Evolutionary conservation across 2,113 vertebrate species (phyloP).

Genomic region (Paracanthobrama guichenoti): DNA sequence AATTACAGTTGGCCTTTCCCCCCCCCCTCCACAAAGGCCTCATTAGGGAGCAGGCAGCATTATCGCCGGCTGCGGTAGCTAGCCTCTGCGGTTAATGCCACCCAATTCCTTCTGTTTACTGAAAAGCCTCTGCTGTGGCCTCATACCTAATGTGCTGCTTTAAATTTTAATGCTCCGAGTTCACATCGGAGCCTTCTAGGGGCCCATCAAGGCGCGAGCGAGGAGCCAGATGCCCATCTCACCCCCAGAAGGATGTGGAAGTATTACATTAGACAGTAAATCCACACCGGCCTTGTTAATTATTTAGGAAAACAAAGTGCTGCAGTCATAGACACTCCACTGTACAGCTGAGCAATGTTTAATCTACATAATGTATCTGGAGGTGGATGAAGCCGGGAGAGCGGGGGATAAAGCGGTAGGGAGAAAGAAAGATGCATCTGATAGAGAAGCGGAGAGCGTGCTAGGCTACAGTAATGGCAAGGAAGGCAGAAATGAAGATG

Average conservation of each 20-base stretch:
- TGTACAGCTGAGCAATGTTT: constrained; percentile 64
- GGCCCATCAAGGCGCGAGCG: constrained; percentile 52
- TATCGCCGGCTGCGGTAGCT: constrained; percentile 49
- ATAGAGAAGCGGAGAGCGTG: constrained; percentile 44
- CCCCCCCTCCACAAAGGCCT: constrained; percentile 54
- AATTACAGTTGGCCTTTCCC: constrained; percentile 59
- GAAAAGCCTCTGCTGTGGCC: constrained; percentile 55
- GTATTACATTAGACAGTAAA: constrained; percentile 69
- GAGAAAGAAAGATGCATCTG: constrained; percentile 39
- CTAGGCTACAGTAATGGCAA: constrained; percentile 24
- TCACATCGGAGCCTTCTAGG: constrained; percentile 55
- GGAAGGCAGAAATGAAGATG: constrained; percentile 28
- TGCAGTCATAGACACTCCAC: constrained; percentile 66
- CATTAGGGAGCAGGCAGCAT: constrained; percentile 58
- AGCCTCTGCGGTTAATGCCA: constrained; percentile 55
- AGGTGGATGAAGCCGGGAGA: constrained; percentile 43
- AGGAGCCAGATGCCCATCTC: constrained; percentile 60
- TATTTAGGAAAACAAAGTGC: constrained; percentile 73
- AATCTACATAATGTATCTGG: constrained; percentile 69
- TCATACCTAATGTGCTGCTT: constrained; percentile 55
- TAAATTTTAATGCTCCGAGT: constrained; percentile 59
- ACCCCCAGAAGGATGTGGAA: constrained; percentile 63
- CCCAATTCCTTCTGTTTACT: constrained; percentile 61
- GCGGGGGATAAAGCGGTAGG: constrained; percentile 29
- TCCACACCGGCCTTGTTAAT: constrained; percentile 69